Base-by-base conservation (phyloP, 2,797 vertebrate species). In the Anguilla marmorata region DNA sequence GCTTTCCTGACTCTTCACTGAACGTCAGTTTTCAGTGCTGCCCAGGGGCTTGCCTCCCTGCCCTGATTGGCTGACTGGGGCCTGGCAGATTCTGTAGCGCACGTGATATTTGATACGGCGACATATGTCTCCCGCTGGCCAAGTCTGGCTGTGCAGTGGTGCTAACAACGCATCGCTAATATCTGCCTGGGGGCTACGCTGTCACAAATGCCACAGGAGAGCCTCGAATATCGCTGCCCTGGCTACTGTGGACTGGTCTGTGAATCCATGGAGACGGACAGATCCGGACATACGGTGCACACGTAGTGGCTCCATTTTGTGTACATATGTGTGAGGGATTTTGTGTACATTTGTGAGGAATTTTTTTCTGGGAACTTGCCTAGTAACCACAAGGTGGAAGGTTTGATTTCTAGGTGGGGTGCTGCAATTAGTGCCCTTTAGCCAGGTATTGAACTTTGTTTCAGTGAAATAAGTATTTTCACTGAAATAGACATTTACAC, bases 151-250 rank as follows among this genome's bases (percentile, higher is more conserved):
- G 45, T 50, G 79, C 79, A 48, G 79, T 27, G 79, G 79, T 11
- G 21, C 33, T 21, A 80, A 80, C 76, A 21, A 7, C 37, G 41
- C 76, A 6, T 12, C 3, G 27, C 24, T 82, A 82, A 82, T 48
- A 24, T 48, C 79, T n/a, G 45, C 79, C 79, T 41, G 50, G 21
- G 50, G 45, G 41, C 79, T n/a, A 45, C 24, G 79, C 24, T 82
- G 45, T 50, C 79, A 82, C 45, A 82, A 50, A 48, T 50, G 41
- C 21, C 79, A 48, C 79, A 82, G 45, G 79, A 48, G 79, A 82
- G 45, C 45, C 19, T n/a, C 16, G 21, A 50, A 16, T 3, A 9
- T 82, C 37, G 6, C 41, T 50, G 79, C 45, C 27, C 19, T 50
- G 21, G 74, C 74, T 4, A 4, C 76, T 50, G 41, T 45, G 6